Percentiles rank a stretch among this genome's conserved stretches.
Conservation (phyloP, 2,888 invertebrate genomes). For the Diaphora mendica region DNA sequence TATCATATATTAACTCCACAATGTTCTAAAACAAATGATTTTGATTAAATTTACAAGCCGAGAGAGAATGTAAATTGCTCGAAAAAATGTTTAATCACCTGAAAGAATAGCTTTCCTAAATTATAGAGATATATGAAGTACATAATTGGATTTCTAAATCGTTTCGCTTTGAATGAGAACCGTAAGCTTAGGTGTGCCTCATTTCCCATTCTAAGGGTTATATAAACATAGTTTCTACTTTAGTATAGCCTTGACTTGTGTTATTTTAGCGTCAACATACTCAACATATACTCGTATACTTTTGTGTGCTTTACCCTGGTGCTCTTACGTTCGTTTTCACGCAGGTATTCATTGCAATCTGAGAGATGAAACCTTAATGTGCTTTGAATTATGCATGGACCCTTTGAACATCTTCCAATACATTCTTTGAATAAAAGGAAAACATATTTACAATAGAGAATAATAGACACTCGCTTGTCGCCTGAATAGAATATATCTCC, state of each 20-base stretch:
- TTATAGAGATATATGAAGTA: constrained; percentile 40
- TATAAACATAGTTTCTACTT: constrained; percentile 49
- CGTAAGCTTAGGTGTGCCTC: constrained; percentile 37
- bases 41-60: constrained; percentile 28
- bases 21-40: constrained; percentile 15
- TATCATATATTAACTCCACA: background rate
- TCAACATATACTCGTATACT: constrained; percentile 15
- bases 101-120: constrained; percentile 36
- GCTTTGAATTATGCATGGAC: constrained; percentile 56
- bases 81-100: constrained; percentile 45
- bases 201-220: constrained; percentile 45
- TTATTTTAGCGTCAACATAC: constrained; percentile 27
- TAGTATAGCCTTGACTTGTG: constrained; percentile 33
- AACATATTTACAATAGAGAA: constrained; percentile 41
- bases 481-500: constrained; percentile 37
- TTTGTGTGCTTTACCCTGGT: constrained; percentile 11
- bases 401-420: constrained; percentile 45
- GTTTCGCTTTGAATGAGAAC: constrained; percentile 30
- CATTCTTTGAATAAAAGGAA: constrained; percentile 40
- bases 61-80: constrained; percentile 40
- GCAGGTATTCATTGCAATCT: constrained; percentile 52
- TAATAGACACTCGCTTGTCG: constrained; percentile 26
- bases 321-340: constrained; percentile 40
- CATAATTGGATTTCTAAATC: constrained; percentile 46
- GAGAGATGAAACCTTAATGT: constrained; percentile 53